Base-by-base conservation (phyloP, 1,140 invertebrate genomes). In the Manduca sexta region DNA sequence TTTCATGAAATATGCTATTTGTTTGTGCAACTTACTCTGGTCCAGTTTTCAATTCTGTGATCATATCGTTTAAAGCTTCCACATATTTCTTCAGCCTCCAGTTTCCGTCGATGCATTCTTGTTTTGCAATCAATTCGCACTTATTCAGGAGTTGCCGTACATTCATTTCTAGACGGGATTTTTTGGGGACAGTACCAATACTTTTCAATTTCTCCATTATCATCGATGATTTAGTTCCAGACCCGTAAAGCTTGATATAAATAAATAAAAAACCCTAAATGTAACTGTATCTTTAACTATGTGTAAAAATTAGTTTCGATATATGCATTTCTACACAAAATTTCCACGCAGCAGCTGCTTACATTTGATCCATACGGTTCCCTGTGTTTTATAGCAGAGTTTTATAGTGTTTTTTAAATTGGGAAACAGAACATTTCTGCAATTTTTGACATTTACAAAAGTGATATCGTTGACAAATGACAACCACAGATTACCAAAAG, bases 1-100 rank as follows among this genome's bases (percentile, higher is more conserved):
- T n/a, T n/a, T n/a, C n/a, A n/a, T n/a, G n/a, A 17, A 18, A 39
- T 12, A 8, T 6, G n/a, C 12, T n/a, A 31, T 31, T 17, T 41
- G 14, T 39, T 48, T 11, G 3, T 35, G 33, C n/a, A 34, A 76
- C 86, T 88, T 86, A 92, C 91, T 87, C 87, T 46, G 88, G 80
- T 49, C 85, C 73, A 35, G 85, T 88, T 74, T 91, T 89, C 33
- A 94, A 74, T 63, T 91, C 88, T 30, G 88, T 87, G 37, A 93
- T 77, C 91, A 93, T 92, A 43, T 89, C 89, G 60, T 90, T 90
- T 14, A 94, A 67, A 3, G 91, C 88, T 69, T 90, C 86, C 14
- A 93, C 88, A 62, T 93, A 93, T 84, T 92, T 92, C 67, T 91
- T 90, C 29, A 94, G 80, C 56, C 91, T 88, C 88, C 91, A 92